These are phyloP conservation scores for Mythimna loreyi DNA, from an alignment of 2,888 invertebrate species.

Conservation along the genomic window DNA sequence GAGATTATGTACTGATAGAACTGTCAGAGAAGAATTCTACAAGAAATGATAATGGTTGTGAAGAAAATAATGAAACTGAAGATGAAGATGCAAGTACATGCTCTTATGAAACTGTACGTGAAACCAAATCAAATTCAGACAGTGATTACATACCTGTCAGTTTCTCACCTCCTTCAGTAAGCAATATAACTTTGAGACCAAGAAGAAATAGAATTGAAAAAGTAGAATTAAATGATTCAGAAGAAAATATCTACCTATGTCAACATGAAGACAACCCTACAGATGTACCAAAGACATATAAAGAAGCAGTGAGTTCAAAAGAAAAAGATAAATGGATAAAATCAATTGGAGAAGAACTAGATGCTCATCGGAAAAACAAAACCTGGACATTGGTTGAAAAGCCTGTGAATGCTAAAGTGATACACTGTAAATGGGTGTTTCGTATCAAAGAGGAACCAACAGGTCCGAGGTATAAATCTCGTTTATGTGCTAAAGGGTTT, in stretches of 20 bases:
- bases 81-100: background rate
- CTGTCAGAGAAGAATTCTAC: too few relatives aligned
- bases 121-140: background rate
- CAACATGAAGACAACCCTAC: background rate
- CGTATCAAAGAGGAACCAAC: too few relatives aligned
- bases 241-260: background rate
- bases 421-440: conserved; percentile 5
- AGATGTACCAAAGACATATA: background rate
- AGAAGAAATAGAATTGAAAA: background rate
- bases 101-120: background rate
- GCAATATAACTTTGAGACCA: conserved; percentile 26
- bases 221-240: background rate
- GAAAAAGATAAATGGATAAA: too few relatives aligned
- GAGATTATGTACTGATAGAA: background rate
- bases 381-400: conserved; percentile 21
- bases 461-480: too few relatives aligned
- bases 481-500: conserved; percentile 23
- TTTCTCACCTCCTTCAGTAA: background rate
- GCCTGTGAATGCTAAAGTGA: background rate
- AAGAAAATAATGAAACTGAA: too few relatives aligned
- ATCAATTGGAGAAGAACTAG: background rate
- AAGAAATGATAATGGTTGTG: too few relatives aligned
- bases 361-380: conserved; percentile 2
- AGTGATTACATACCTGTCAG: too few relatives aligned
- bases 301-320: background rate